These are phyloP conservation scores for Drosophila sp. DNA, from an alignment of 1,140 invertebrate genomes.

Conservation along the genomic window DNA sequence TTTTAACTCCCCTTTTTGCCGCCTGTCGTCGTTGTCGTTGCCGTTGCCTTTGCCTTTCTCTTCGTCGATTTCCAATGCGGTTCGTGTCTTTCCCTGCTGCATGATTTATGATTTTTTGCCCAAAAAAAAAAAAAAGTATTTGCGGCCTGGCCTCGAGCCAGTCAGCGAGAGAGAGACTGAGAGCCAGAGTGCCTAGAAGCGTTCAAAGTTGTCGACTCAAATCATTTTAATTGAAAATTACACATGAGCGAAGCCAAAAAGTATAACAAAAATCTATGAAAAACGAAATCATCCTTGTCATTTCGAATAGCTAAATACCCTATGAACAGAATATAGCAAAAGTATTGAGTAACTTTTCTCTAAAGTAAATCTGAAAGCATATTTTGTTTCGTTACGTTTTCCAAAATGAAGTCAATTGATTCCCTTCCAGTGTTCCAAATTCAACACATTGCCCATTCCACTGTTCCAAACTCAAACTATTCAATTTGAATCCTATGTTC, in stretches of 20 bases:
- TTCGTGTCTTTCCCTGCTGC: slow-evolving; percentile 72
- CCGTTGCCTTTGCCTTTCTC: slow-evolving; percentile 13
- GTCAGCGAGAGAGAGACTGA: slow-evolving; percentile 11
- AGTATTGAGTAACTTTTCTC: too few relatives aligned
- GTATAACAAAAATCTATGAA: slow-evolving; percentile 17
- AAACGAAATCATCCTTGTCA: not conserved
- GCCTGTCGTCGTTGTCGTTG: not conserved
- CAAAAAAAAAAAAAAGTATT: slow-evolving; percentile 60
- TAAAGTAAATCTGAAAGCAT: too few relatives aligned
- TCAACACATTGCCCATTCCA: too few relatives aligned
- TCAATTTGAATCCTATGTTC: too few relatives aligned
- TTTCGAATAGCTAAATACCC: not conserved
- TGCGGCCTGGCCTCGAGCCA: slow-evolving; percentile 36
- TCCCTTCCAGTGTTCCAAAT: too few relatives aligned
- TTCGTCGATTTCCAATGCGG: slow-evolving; percentile 72
- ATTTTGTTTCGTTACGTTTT: not conserved
- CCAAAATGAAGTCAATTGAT: not conserved
- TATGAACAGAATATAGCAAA: too few relatives aligned
- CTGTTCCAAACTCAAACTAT: too few relatives aligned
- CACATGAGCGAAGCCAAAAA: slow-evolving; percentile 72
- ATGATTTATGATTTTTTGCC: slow-evolving; percentile 77
- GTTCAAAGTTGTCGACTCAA: slow-evolving; percentile 80
- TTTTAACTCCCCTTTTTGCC: slow-evolving; percentile 27
- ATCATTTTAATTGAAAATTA: slow-evolving; percentile 82
- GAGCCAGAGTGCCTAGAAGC: slow-evolving; percentile 57